Percentiles rank a stretch among this genome's conserved stretches.
Evolutionary conservation across 2,888 invertebrate genomes (phyloP).

Genomic region (Pristionchus exspectatus): DNA sequence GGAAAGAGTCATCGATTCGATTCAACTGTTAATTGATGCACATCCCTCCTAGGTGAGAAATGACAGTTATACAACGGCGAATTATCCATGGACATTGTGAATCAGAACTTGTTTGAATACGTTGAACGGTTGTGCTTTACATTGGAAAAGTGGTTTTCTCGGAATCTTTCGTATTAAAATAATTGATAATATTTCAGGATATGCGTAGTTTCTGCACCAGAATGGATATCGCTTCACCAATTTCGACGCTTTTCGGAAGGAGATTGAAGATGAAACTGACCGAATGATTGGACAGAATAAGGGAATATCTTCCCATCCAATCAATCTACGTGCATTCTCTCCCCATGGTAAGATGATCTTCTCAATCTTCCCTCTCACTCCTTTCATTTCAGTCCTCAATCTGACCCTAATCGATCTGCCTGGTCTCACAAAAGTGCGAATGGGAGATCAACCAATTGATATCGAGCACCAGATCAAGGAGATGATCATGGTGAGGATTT

Average conservation of each 20-base stretch:
- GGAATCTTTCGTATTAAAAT: too few relatives aligned
- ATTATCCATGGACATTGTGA: neutral
- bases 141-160: too few relatives aligned
- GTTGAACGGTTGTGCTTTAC: too few relatives aligned
- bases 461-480: conserved; percentile 83
- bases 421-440: conserved; percentile 83
- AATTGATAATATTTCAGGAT: conserved; percentile 84
- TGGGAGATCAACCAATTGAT: conserved; percentile 83
- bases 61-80: too few relatives aligned
- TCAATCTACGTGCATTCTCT: conserved; percentile 97
- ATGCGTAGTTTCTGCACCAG: conserved; percentile 98
- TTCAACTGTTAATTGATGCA: neutral
- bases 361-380: neutral
- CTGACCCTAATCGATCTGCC: conserved; percentile 83
- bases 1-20: conserved; percentile 51
- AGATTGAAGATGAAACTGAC: conserved; percentile 99
- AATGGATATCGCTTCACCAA: conserved; percentile 97
- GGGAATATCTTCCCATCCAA: conserved; percentile 97
- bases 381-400: conserved; percentile 81
- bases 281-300: conserved; percentile 97
- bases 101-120: conserved; percentile 1
- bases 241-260: conserved; percentile 91
- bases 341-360: conserved; percentile 89
- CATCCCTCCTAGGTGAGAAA: conserved; percentile 42
- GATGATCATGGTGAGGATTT: conserved; percentile 81